Conservation (phyloP, 37 sponge, comb jelly and placozoan species). For the Oscarella lobularis region DNA sequence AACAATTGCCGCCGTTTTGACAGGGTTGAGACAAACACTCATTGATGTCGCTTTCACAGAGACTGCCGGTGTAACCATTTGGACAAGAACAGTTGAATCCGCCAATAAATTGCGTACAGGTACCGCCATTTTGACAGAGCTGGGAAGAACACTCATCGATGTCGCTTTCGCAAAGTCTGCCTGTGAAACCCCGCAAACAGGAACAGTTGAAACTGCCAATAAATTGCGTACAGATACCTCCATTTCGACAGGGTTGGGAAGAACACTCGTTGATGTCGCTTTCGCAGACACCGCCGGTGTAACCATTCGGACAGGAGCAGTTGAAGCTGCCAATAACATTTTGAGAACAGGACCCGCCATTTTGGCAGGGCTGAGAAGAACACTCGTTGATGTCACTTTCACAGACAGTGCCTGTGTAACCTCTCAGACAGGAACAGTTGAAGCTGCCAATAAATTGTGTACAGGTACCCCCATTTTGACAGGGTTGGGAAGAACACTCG, state of each 20-base stretch:
- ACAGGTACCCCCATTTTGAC: not conserved
- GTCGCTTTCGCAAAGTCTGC: not conserved
- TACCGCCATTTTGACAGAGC: not conserved
- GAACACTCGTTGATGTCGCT: not conserved
- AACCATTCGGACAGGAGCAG: not conserved
- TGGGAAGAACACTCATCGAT: not conserved
- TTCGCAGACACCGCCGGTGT: not conserved
- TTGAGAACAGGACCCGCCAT: not conserved
- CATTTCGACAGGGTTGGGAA: not conserved
- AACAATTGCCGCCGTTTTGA: not conserved
- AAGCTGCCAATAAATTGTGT: not conserved
- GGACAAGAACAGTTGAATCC: not conserved
- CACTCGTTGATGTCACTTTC: not conserved
- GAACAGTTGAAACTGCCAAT: not conserved
- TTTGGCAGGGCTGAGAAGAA: not conserved
- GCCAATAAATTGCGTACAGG: not conserved
- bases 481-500: not conserved
- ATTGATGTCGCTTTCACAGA: not conserved
- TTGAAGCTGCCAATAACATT: not conserved
- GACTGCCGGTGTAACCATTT: not conserved
- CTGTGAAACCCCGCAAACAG: not conserved
- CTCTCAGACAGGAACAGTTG: not conserved
- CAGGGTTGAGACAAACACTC: not conserved
- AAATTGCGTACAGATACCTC: not conserved
- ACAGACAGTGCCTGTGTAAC: not conserved